These are phyloP conservation scores for Ctenopoma kingsleyae DNA, from an alignment of 2,797 vertebrate genomes.

Conservation along the genomic window DNA sequence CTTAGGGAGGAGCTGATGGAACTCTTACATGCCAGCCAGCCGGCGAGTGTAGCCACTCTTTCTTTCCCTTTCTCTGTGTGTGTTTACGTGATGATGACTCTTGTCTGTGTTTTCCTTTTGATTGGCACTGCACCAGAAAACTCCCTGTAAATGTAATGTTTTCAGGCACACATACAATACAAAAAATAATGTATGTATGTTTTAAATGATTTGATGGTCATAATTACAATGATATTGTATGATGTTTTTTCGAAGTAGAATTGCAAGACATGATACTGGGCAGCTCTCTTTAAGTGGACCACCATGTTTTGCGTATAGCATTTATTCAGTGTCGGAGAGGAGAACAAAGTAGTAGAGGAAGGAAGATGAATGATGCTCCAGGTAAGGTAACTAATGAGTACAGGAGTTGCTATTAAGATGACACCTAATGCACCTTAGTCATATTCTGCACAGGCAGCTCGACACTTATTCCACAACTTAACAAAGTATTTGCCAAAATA, in stretches of 20 bases:
- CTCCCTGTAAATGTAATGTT: slow-evolving; percentile 18
- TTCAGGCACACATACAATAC: slow-evolving; percentile 4
- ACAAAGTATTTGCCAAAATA: not conserved
- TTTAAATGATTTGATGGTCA: not conserved
- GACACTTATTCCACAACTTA: slow-evolving; percentile 14
- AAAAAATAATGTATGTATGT: not conserved
- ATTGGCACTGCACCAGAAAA: slow-evolving; percentile 40
- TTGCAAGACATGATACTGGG: slow-evolving; percentile 4
- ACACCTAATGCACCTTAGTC: slow-evolving; percentile 61
- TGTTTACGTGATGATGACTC: slow-evolving; percentile 19
- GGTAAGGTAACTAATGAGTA: slow-evolving; percentile 66
- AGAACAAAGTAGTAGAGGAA: slow-evolving; percentile 18
- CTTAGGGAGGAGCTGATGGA: slow-evolving; percentile 69
- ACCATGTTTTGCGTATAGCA: slow-evolving; percentile 48
- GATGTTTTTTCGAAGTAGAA: not conserved
- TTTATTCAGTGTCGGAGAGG: slow-evolving; percentile 42
- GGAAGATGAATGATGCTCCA: slow-evolving; percentile 47
- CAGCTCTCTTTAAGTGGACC: slow-evolving; percentile 25
- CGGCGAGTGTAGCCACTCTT: slow-evolving; percentile 18
- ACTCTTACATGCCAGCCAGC: slow-evolving; percentile 61
- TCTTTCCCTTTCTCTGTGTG: not conserved
- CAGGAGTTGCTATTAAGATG: slow-evolving; percentile 65
- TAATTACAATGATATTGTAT: not conserved
- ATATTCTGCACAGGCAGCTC: slow-evolving; percentile 36
- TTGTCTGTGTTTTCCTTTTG: slow-evolving; percentile 28